These are phyloP conservation scores for Prolemur simus DNA, from an alignment of 2,113 vertebrate genomes.

Conservation along the genomic window DNA sequence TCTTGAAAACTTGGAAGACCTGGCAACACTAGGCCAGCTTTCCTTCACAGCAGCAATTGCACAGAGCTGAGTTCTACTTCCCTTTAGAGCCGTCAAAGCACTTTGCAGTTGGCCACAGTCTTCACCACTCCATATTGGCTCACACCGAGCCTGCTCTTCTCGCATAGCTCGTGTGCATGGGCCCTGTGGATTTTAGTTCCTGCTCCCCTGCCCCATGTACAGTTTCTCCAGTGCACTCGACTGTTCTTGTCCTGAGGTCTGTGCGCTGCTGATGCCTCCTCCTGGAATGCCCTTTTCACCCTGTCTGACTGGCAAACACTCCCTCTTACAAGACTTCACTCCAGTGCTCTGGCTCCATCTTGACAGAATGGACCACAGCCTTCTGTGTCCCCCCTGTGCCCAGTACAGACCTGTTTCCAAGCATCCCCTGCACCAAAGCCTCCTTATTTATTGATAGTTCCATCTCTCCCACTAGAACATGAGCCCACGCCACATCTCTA, in stretches of 20 bases:
- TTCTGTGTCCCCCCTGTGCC: too few species aligned
- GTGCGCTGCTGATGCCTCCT: too few species aligned
- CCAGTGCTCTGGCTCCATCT: too few species aligned
- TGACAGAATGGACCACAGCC: too few species aligned
- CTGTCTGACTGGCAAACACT: too few species aligned
- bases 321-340: too few species aligned
- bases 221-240: too few species aligned
- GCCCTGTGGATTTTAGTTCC: background rate
- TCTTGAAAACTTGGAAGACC: background rate
- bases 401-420: too few species aligned
- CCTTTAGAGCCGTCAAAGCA: background rate
- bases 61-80: background rate
- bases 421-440: too few species aligned
- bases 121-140: background rate
- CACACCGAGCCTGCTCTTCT: background rate
- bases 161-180: background rate
- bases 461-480: background rate
- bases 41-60: background rate
- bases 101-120: background rate
- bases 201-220: background rate
- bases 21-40: background rate
- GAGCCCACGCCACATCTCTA: background rate
- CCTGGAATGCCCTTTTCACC: too few species aligned
- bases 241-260: too few species aligned
- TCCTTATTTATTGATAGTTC: too few species aligned